Base-by-base conservation (phyloP, 1,140 invertebrate genomes). In the Choristoneura fumiferana region DNA sequence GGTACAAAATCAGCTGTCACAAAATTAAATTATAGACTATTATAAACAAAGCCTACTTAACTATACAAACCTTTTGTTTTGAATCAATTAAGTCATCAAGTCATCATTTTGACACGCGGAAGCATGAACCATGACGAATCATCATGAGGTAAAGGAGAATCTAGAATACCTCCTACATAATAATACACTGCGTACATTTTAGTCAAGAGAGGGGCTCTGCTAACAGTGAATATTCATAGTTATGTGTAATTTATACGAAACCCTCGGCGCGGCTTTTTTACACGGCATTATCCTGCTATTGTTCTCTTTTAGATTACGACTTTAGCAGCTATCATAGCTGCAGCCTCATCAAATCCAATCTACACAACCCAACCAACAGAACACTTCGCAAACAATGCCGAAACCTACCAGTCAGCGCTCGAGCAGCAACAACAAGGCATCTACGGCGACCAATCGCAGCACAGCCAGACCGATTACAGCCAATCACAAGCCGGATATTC, bases 291-390 rank as follows among this genome's bases (percentile, higher is more conserved):
- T 29, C 37, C n/a, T n/a, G n/a, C n/a, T n/a, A n/a, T n/a, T n/a
- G n/a, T 15, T 49, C 52, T 34, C 0, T 75, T 76, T 14, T 71
- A 83, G 81, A 57, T 75, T 5, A 65, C 67, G 18, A 52, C 69
- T 8, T 54, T 75, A 13, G 54, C 76, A 6, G 72, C 76, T 10
- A 60, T 82, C 36, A 60, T 81, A 4, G 77, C 78, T 8, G 69
- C 69, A 6, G 71, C 74, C 52, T 70, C 78, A 57, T 73, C 80
- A 8, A 69, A 73, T 9, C 69, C 75, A 14, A 60, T 79, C 35
- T 79, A 67, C 67, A 54, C 18, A 2, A 59, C 68, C 33, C 70
- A 70, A 17, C 69, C 65, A 33, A 58, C 36, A 0, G 70, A 80
- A 5, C 61, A 67, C 17, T 74, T 68, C 29, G 70, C 62, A 4